Percentiles rank a stretch among this genome's conserved stretches.
Evolutionary conservation across 1,140 invertebrate genomes (phyloP).

Genomic region (Papilio aristodemus): DNA sequence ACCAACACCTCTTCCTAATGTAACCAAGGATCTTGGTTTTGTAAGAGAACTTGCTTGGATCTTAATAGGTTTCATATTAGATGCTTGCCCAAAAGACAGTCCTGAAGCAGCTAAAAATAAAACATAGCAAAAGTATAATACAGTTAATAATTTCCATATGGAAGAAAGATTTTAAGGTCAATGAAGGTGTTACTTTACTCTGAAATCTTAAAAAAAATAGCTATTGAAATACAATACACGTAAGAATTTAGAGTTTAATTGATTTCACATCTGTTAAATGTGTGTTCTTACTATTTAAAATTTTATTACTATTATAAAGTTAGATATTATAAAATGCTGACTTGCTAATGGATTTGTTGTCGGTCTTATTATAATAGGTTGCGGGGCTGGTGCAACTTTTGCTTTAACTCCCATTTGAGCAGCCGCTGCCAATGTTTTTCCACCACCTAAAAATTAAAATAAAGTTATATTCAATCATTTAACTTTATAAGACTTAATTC

Average conservation of each 20-base stretch:
- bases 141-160: no score
- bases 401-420: conserved; percentile 82
- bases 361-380: conserved; percentile 56
- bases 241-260: no score
- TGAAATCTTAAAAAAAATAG: no score
- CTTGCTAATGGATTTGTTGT: conserved; percentile 70
- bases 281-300: no score
- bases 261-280: no score
- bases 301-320: no score
- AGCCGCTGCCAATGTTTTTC: conserved; percentile 89
- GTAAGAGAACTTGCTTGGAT: conserved; percentile 62
- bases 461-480: conserved; percentile 15
- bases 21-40: conserved; percentile 56
- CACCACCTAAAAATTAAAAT: conserved; percentile 82
- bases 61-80: conserved; percentile 71
- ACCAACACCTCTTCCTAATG: conserved; percentile 46
- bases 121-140: no score
- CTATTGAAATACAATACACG: no score
- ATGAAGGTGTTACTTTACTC: no score
- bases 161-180: no score
- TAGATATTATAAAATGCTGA: no score
- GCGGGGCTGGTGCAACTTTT: conserved; percentile 50
- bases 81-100: conserved; percentile 61
- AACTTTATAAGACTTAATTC: no score
- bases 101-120: conserved; percentile 61